A percentile compares a stretch with the other conserved stretches of the same genome.
These are phyloP conservation scores for Danio choprae DNA, from an alignment of 2,797 vertebrate species.

Conservation along the genomic window DNA sequence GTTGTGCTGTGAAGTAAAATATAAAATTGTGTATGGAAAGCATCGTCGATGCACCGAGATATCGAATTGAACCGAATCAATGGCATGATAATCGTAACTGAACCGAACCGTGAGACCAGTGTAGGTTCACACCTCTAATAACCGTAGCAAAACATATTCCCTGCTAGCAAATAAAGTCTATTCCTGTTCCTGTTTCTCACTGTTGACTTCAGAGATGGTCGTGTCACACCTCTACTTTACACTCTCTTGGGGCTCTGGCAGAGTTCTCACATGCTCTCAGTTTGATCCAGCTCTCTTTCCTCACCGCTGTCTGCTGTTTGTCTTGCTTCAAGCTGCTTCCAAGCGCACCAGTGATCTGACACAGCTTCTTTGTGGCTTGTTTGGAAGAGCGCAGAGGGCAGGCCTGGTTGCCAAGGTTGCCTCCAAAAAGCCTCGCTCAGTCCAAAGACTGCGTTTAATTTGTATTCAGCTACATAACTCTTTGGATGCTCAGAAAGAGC, in stretches of 20 bases:
- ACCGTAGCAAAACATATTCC: too few species aligned
- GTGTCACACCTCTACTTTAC: slow-evolving; percentile 13
- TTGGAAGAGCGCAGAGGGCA: slow-evolving; percentile 26
- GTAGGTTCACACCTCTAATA: too few species aligned
- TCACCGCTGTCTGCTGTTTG: slow-evolving; percentile 11
- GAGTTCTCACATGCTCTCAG: slow-evolving; percentile 16
- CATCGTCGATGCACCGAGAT: too few species aligned
- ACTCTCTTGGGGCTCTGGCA: not conserved
- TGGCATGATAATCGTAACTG: too few species aligned
- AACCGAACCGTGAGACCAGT: too few species aligned
- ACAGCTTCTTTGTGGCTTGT: slow-evolving; percentile 43
- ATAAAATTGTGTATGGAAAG: too few species aligned
- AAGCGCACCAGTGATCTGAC: slow-evolving; percentile 40
- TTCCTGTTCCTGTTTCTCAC: slow-evolving; percentile 29
- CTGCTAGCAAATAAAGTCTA: not conserved
- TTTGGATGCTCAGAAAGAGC: not conserved
- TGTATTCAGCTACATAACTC: slow-evolving; percentile 44
- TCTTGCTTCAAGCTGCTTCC: slow-evolving; percentile 26
- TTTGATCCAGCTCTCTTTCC: slow-evolving; percentile 24
- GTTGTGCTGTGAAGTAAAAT: too few species aligned
- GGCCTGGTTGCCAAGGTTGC: slow-evolving; percentile 51
- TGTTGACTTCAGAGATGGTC: slow-evolving; percentile 18
- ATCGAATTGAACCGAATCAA: too few species aligned
- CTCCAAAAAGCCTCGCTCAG: not conserved
- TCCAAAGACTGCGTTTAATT: slow-evolving; percentile 46